These are phyloP conservation scores for Tetraneura akinire DNA, from an alignment of 1,140 invertebrate genomes.

Conservation along the genomic window DNA sequence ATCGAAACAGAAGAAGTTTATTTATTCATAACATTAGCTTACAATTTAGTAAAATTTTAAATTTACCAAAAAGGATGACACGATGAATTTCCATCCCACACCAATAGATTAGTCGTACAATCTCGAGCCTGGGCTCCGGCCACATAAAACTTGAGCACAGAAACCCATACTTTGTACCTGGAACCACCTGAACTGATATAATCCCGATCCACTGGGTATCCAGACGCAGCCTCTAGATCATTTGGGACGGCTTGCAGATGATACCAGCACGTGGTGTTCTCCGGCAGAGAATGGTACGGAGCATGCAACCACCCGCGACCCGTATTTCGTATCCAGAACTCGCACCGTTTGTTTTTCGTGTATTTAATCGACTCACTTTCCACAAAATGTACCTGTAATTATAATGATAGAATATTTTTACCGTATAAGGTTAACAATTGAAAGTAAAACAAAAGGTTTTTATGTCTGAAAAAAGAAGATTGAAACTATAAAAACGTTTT, in stretches of 20 bases:
- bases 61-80: slow-evolving; percentile 44
- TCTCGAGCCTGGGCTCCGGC: slow-evolving; percentile 63
- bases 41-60: background rate
- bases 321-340: slow-evolving; percentile 81
- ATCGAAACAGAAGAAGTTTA: too few species aligned
- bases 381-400: slow-evolving; percentile 75
- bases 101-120: slow-evolving; percentile 76
- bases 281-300: slow-evolving; percentile 77
- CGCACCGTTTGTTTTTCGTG: slow-evolving; percentile 79
- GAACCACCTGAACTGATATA: slow-evolving; percentile 55
- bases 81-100: slow-evolving; percentile 68
- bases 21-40: too few species aligned
- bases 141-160: slow-evolving; percentile 83
- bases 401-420: too few species aligned
- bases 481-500: too few species aligned
- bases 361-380: slow-evolving; percentile 77
- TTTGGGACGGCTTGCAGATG: slow-evolving; percentile 67
- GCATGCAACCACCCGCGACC: slow-evolving; percentile 76
- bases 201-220: slow-evolving; percentile 56
- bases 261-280: slow-evolving; percentile 84
- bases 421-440: too few species aligned
- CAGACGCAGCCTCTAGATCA: slow-evolving; percentile 60
- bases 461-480: too few species aligned
- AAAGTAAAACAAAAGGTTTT: too few species aligned
- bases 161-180: slow-evolving; percentile 80